Percentiles rank a stretch among this genome's conserved stretches.
phyloP scores from a whole-genome alignment of 2,797 vertebrate genomes.

The Syngnathus rostellatus region DNA sequence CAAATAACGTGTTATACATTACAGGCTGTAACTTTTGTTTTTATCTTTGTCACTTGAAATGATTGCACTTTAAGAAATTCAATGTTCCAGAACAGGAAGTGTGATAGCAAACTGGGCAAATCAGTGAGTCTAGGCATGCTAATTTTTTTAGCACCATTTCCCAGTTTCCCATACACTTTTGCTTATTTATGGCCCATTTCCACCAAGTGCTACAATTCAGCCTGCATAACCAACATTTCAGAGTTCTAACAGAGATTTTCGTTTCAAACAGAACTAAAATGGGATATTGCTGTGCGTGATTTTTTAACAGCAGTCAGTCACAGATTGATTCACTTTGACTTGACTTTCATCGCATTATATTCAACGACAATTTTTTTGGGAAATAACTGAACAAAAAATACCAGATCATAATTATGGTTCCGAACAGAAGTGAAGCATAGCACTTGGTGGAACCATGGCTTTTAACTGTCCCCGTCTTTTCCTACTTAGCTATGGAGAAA shows the following conservation, averaged over 20 bases:
- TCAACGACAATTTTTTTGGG: too few relatives aligned
- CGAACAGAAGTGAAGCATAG: neutral
- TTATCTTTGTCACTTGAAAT: neutral
- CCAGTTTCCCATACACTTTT: neutral
- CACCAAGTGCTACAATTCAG: neutral
- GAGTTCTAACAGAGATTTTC: neutral
- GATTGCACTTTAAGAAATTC: constrained; percentile 3
- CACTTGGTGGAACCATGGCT: constrained; percentile 5
- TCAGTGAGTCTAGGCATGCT: neutral
- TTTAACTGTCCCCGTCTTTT: constrained; percentile 19
- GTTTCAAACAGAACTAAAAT: neutral
- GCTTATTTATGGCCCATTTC: neutral
- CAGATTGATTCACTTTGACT: neutral
- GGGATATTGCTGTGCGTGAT: neutral
- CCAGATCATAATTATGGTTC: neutral
- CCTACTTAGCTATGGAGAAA: constrained; percentile 12
- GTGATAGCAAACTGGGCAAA: constrained; percentile 1
- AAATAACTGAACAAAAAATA: too few relatives aligned
- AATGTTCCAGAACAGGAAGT: constrained; percentile 13
- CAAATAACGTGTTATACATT: neutral
- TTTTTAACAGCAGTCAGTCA: neutral
- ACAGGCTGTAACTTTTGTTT: neutral
- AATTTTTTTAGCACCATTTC: constrained; percentile 15
- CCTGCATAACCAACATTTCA: neutral
- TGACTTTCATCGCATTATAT: neutral